Percentiles rank a stretch among this genome's conserved stretches.
phyloP scores from a whole-genome alignment of 2,888 invertebrate genomes.

The Nasonia oneida region DNA sequence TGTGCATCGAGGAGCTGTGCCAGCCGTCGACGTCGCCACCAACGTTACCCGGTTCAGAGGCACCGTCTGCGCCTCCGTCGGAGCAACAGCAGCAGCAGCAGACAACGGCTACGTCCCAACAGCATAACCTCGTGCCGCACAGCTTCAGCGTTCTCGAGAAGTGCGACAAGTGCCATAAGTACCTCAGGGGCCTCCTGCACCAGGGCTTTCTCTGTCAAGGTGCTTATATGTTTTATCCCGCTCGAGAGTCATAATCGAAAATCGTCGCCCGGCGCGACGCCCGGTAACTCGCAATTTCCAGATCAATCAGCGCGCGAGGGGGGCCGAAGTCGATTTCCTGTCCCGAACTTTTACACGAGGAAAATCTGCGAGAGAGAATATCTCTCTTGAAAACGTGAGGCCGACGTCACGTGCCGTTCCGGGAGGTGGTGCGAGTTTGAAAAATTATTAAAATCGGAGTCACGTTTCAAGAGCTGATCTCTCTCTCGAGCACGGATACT shows the following conservation, averaged over 20 bases:
- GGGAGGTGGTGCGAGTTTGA: not conserved
- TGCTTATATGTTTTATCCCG: slow-evolving; percentile 59
- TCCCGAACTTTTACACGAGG: not conserved
- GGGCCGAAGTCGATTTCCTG: slow-evolving; percentile 15
- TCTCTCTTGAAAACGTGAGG: not conserved
- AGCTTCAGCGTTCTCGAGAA: slow-evolving; percentile 85
- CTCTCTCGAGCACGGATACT: not conserved
- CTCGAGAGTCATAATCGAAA: slow-evolving; percentile 32
- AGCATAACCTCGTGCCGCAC: slow-evolving; percentile 82
- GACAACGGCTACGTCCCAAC: slow-evolving; percentile 58
- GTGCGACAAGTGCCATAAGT: slow-evolving; percentile 88
- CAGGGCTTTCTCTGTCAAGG: slow-evolving; percentile 87
- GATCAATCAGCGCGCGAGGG: slow-evolving; percentile 42
- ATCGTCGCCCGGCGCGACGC: slow-evolving; percentile 42
- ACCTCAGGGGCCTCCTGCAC: slow-evolving; percentile 85
- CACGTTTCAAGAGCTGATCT: not conserved
- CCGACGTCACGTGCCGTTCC: not conserved
- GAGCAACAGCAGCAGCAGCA: slow-evolving; percentile 45
- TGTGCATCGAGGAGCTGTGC: slow-evolving; percentile 85
- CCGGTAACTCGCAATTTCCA: slow-evolving; percentile 58
- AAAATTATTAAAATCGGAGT: slow-evolving; percentile 19
- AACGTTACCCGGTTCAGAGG: slow-evolving; percentile 23
- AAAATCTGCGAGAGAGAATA: not conserved
- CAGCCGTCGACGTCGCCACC: slow-evolving; percentile 68
- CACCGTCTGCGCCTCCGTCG: not conserved